Evolutionary conservation across 2,797 vertebrate genomes (phyloP), one percentile per base, ranked within the genome.

Genomic region (Thamnophis elegans): DNA sequence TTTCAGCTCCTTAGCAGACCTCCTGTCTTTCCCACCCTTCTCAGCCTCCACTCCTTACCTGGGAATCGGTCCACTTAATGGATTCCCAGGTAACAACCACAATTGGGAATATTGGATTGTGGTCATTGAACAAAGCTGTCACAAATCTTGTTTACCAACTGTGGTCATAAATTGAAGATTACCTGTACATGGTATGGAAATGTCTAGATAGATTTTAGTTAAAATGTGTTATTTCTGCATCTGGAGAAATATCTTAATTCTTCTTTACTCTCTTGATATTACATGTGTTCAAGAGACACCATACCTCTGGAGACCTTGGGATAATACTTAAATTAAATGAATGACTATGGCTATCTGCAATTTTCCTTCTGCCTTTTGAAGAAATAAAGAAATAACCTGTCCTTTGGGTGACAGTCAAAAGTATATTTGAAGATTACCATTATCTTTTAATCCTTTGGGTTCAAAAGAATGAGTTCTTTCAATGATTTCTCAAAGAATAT

Each of bases 1-100:
- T 68, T 32, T 68, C 65, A 68, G 2, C 6, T 32, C 62, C n/a
- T 32, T 32, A 68, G 14, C 6, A 68, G 65, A 32, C 14, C 2
- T 60, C 26, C 26, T 25, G 28, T 28, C 25, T 26, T 11, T 12
- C 3, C 25, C 60, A 4, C 0, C 4, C 0, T 0, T 25, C 11
- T 25, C 7, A 28, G 3, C 26, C 10, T 32, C 65, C 16, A 14
- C n/a, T 68, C 0, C 13, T 68, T 32, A 68, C 5, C 65, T 68
- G n/a, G n/a, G 65, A 68, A 68, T 68, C 0, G 62, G 62, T n/a
- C 28, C n/a, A 68, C 14, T 32, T 32, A 68, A 68, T 32, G n/a
- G n/a, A 14, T 65, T 65, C 68, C 14, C 18, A 32, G 65, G 68
- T 68, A 68, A 68, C n/a, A 68, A 68, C 14, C n/a, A 68, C n/a